Evolutionary conservation across 2,113 vertebrate species (phyloP), one percentile per base, ranked within the genome.

Genomic region (Corvus hawaiiensis): DNA sequence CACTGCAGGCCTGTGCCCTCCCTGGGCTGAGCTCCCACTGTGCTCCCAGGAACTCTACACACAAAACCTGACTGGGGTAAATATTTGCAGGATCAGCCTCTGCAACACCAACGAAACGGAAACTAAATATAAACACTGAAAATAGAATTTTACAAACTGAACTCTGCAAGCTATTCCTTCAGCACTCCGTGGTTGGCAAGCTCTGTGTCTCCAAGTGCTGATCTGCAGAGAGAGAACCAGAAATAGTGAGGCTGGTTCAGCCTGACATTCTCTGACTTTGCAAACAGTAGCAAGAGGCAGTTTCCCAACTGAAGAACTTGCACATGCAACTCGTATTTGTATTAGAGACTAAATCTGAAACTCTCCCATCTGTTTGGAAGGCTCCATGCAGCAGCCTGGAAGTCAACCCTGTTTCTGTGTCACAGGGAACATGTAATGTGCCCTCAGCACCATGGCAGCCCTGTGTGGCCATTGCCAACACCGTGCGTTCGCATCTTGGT

Each of bases 401-500:
- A 71, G 21, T 32, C 49, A 18, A 11, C 7, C 7, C 17, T 32
- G 16, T 28, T 44, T 68, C 15, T 69, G n/a, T 32, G 62, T 49
- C 28, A 46, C 39, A 35, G 63, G 32, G 84, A 43, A 21, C n/a
- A 23, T 0, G 0, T 5, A 39, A 78, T 11, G 12, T 11, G 26
- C 41, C 5, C 78, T 75, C 28, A 46, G 78, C n/a, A 26, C 16
- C 16, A 8, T 0, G 4, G 62, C 62, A 75, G 52, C 87, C 37
- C 63, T 28, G 67, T 12, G 20, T 1, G 0, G 66, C 43, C 9
- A 1, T 28, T 1, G 2, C 59, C 19, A 24, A 30, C 87, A 44
- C 68, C 2, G 0, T 9, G 4, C 4, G 1, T 61, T 37, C 1
- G 0, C 44, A 89, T 6, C 74, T 78, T 8, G 3, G 12, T 1